phyloP scores from a whole-genome alignment of 1,140 invertebrate genomes.

The Littorina saxatilis region DNA sequence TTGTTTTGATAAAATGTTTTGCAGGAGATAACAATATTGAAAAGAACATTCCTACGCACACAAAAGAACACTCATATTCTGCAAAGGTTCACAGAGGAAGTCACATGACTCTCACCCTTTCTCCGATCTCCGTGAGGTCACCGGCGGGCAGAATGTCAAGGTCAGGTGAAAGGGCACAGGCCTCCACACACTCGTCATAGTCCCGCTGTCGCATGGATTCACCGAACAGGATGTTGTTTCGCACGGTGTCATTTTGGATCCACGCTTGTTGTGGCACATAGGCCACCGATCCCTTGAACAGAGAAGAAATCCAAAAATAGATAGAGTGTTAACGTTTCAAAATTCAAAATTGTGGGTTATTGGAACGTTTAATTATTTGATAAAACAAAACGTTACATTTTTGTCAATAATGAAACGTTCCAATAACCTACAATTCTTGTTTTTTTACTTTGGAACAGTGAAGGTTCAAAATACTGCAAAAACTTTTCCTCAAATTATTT shows the following conservation, averaged over 20 bases:
- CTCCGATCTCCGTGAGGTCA: constrained; percentile 79
- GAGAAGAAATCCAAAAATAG: no score
- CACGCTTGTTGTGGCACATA: constrained; percentile 78
- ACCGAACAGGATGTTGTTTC: constrained; percentile 82
- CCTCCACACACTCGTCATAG: constrained; percentile 76
- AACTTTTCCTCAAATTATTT: no score
- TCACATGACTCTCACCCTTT: constrained; percentile 60
- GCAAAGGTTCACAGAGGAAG: not conserved
- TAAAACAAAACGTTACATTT: not conserved
- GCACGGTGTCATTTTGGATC: constrained; percentile 80
- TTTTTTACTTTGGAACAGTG: not conserved
- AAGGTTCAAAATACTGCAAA: not conserved
- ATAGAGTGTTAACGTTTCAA: no score
- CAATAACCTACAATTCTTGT: no score
- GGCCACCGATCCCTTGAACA: constrained; percentile 73
- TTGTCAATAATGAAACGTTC: not conserved
- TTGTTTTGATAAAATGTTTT: no score
- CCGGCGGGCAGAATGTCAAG: constrained; percentile 81
- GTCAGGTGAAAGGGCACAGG: constrained; percentile 81
- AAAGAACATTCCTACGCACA: not conserved
- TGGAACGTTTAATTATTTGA: no score
- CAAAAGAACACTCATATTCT: not conserved
- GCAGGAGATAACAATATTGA: not conserved
- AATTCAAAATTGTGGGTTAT: no score
- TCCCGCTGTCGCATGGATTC: constrained; percentile 68